A percentile compares a stretch with the other conserved stretches of the same genome.
Evolutionary conservation across 1,140 invertebrate species (phyloP).

Genomic region (Drosophila ambigua): DNA sequence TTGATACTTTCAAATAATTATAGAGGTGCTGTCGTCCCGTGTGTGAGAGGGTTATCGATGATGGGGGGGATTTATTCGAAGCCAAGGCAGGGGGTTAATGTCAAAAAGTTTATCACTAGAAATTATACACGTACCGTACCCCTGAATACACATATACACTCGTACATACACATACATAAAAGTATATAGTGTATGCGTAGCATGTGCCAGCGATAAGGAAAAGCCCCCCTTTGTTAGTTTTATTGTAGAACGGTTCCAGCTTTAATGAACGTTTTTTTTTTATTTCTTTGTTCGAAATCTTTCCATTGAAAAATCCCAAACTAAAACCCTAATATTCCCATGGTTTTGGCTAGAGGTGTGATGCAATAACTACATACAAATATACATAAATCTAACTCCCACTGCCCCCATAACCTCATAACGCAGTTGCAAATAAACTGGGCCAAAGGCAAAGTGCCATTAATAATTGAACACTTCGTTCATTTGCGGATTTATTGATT

Average conservation of each 20-base stretch:
- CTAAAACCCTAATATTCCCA: slow-evolving; percentile 4
- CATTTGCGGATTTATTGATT: slow-evolving; percentile 30
- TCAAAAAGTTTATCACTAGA: slow-evolving; percentile 72
- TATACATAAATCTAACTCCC: slow-evolving; percentile 13
- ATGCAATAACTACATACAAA: slow-evolving; percentile 14
- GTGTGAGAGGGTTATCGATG: slow-evolving; percentile 5
- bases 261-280: slow-evolving; percentile 5
- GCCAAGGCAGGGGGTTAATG: slow-evolving; percentile 39
- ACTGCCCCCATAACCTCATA: not conserved
- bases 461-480: slow-evolving; percentile 4
- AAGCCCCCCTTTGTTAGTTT: slow-evolving; percentile 25
- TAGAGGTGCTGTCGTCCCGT: too few relatives aligned
- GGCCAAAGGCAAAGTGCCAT: too few relatives aligned
- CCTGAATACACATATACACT: slow-evolving; percentile 7
- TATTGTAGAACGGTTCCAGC: slow-evolving; percentile 29
- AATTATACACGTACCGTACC: slow-evolving; percentile 44
- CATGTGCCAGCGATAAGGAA: slow-evolving; percentile 38
- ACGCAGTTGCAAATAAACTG: too few relatives aligned
- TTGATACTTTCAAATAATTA: too few relatives aligned
- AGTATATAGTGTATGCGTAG: not conserved
- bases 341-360: slow-evolving; percentile 19
- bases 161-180: not conserved
- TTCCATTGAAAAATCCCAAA: slow-evolving; percentile 12
- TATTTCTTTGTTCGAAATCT: not conserved
- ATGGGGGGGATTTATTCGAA: slow-evolving; percentile 28